Conservation (phyloP, 2,113 vertebrate genomes). For the Scomber colias region DNA sequence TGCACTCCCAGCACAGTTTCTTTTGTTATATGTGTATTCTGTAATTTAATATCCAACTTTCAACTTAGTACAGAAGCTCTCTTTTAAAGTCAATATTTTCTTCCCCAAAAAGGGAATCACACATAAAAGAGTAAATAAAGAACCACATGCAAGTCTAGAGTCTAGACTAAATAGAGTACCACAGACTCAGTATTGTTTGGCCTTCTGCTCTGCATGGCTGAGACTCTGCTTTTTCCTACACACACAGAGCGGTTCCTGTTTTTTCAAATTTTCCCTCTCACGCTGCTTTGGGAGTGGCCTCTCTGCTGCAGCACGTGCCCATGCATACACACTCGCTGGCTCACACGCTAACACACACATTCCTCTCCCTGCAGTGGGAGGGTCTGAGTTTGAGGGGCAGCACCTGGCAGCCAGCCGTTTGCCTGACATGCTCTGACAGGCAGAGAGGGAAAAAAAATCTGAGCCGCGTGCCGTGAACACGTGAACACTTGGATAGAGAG, state of each 20-base stretch:
- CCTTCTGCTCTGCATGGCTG: background rate
- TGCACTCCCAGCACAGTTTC: no score
- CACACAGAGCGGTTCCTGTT: conserved; percentile 45
- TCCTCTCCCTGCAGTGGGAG: conserved; percentile 41
- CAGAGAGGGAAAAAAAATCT: conserved; percentile 4
- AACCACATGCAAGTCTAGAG: no score
- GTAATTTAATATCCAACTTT: no score
- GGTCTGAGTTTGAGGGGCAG: background rate
- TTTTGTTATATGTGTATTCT: no score
- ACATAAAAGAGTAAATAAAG: no score
- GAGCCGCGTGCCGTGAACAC: conserved; percentile 58
- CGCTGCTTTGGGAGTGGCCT: conserved; percentile 47
- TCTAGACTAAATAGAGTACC: background rate
- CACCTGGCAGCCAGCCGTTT: background rate
- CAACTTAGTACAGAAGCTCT: no score
- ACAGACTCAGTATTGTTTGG: background rate
- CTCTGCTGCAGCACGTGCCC: conserved; percentile 50
- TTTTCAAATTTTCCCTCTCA: conserved; percentile 75
- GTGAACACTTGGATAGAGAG: conserved; percentile 28
- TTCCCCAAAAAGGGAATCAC: no score
- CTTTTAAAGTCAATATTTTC: no score
- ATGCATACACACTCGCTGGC: background rate
- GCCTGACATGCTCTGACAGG: conserved; percentile 44
- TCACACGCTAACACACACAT: conserved; percentile 29
- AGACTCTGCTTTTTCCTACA: background rate